Conservation (phyloP, 2,888 invertebrate genomes). For the Ectemnius lituratus region DNA sequence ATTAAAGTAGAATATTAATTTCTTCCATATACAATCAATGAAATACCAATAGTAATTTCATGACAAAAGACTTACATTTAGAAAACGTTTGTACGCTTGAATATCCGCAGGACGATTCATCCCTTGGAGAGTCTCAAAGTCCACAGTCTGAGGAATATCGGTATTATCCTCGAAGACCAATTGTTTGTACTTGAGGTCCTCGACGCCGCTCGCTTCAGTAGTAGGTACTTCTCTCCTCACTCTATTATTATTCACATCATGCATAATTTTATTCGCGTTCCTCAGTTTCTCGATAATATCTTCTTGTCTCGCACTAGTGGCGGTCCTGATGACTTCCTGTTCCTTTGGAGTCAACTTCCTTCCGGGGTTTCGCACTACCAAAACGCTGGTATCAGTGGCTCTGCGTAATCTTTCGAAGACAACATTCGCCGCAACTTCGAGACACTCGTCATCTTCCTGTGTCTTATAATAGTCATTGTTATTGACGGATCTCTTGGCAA, state of each 20-base stretch:
- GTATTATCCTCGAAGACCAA: constrained; percentile 48
- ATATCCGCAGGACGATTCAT: constrained; percentile 71
- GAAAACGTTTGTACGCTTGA: constrained; percentile 68
- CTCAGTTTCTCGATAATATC: neutral
- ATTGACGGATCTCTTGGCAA: constrained; percentile 79
- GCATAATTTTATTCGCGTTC: neutral
- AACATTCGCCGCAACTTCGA: constrained; percentile 72
- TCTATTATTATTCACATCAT: constrained; percentile 34
- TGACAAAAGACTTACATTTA: constrained; percentile 61
- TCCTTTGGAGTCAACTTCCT: constrained; percentile 11
- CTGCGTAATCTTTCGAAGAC: constrained; percentile 73
- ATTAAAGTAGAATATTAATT: neutral
- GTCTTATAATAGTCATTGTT: constrained; percentile 54
- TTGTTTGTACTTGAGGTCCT: constrained; percentile 51
- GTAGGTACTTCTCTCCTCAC: constrained; percentile 33
- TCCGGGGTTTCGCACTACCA: constrained; percentile 5
- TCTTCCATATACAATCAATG: too few species aligned
- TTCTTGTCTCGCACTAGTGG: neutral
- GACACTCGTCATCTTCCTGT: constrained; percentile 63
- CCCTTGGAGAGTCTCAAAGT: constrained; percentile 66
- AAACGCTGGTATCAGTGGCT: constrained; percentile 54
- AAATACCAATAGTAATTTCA: neutral
- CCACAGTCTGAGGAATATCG: constrained; percentile 59
- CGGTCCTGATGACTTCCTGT: neutral
- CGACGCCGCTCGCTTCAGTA: constrained; percentile 36